phyloP scores from a whole-genome alignment of 1,140 invertebrate species.

The Sycophaga agraensis region DNA sequence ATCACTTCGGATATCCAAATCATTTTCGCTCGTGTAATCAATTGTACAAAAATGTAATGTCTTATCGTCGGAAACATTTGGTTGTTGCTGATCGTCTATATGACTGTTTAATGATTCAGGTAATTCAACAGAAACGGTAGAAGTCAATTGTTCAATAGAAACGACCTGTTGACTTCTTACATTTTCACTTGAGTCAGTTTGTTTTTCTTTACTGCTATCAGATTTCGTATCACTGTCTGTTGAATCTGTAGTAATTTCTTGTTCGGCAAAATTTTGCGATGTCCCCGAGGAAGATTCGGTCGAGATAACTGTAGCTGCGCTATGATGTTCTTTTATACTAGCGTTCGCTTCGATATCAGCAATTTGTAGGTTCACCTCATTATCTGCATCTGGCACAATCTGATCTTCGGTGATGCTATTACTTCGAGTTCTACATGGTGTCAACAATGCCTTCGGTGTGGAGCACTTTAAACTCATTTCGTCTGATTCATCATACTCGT shows the following conservation, averaged over 20 bases:
- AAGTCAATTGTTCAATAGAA: not conserved
- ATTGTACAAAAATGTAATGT: conserved; percentile 29
- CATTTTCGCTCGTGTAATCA: conserved; percentile 15
- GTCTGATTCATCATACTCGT: conserved; percentile 18
- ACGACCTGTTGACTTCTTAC: not conserved
- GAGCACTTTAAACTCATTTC: conserved; percentile 20
- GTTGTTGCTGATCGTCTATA: not conserved
- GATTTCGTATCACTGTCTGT: conserved; percentile 43
- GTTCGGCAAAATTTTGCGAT: conserved; percentile 34
- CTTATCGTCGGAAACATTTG: not conserved
- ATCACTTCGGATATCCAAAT: not conserved
- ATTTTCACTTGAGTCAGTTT: not conserved
- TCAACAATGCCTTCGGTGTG: conserved; percentile 14
- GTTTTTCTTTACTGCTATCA: conserved; percentile 41
- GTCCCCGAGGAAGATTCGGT: conserved; percentile 19
- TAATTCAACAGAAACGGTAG: not conserved
- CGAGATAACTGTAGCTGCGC: not conserved
- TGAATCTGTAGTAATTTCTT: conserved; percentile 38
- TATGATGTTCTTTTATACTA: conserved; percentile 4
- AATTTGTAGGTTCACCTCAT: not conserved
- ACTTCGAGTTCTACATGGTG: conserved; percentile 11
- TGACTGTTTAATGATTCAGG: not conserved
- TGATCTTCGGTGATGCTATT: conserved; percentile 4
- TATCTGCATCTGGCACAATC: conserved; percentile 4
- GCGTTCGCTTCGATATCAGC: not conserved